Evolutionary conservation across 2,797 vertebrate species (phyloP).

Genomic region (Pseudochirops corinnae): DNA sequence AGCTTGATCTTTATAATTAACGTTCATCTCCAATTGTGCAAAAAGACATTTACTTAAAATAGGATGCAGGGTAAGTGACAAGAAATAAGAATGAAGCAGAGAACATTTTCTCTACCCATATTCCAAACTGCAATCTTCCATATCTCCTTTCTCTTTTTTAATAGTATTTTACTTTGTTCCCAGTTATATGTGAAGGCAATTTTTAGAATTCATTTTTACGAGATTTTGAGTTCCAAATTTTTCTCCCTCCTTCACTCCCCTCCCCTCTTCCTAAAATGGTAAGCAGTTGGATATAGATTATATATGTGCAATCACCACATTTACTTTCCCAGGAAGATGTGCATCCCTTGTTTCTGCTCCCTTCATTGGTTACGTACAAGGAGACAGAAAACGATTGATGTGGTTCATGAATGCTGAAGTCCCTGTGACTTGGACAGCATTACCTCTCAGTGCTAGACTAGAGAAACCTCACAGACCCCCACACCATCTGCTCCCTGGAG

Average conservation of each 20-base stretch:
- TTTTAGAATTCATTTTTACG: background rate
- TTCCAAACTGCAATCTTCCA: background rate
- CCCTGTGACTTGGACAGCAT: background rate
- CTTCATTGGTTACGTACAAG: background rate
- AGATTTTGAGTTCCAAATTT: background rate
- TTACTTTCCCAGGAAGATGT: background rate
- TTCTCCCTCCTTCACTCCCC: background rate
- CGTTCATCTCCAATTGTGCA: background rate
- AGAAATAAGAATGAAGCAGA: background rate
- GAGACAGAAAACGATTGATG: background rate
- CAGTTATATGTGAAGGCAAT: background rate
- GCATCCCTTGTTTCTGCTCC: background rate
- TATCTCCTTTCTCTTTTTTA: background rate
- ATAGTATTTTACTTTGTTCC: background rate
- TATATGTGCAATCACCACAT: background rate
- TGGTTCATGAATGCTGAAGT: background rate
- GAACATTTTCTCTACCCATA: background rate
- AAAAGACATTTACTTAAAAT: background rate
- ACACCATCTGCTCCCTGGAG: background rate
- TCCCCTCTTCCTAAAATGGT: background rate
- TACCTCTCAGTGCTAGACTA: background rate
- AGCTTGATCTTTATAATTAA: background rate
- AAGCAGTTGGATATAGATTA: background rate
- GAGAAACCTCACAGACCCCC: background rate
- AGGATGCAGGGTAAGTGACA: background rate